These are phyloP conservation scores for Dendroctonus valens DNA, from an alignment of 1,140 invertebrate species.

Conservation along the genomic window DNA sequence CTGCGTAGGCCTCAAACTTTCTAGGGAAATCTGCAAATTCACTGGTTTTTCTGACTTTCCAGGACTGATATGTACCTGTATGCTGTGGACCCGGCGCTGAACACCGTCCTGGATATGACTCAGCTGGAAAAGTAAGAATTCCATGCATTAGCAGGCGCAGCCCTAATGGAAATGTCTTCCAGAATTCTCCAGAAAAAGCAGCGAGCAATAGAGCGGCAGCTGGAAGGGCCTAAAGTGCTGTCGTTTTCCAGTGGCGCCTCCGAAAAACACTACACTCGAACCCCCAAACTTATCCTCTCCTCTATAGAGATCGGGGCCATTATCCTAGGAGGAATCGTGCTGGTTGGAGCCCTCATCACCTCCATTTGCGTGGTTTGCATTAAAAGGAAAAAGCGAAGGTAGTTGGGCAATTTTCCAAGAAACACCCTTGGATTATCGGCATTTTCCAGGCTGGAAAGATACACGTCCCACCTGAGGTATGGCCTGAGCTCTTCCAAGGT, in stretches of 20 bases:
- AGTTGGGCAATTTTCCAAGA: conserved; percentile 9
- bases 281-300: conserved; percentile 59
- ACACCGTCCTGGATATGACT: conserved; percentile 78
- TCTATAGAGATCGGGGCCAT: conserved; percentile 77
- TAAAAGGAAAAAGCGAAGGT: conserved; percentile 60
- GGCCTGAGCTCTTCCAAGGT: conserved; percentile 41
- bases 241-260: conserved; percentile 53
- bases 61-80: conserved; percentile 84
- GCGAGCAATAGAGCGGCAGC: conserved; percentile 58
- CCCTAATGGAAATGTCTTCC: conserved; percentile 35
- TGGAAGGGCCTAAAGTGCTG: conserved; percentile 58
- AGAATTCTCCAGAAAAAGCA: conserved; percentile 63
- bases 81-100: conserved; percentile 75
- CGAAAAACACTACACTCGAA: conserved; percentile 48
- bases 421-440: background rate
- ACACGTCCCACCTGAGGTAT: conserved; percentile 43
- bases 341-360: conserved; percentile 72
- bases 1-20: conserved; percentile 63
- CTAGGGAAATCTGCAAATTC: too few species aligned
- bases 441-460: conserved; percentile 35
- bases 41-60: conserved; percentile 47
- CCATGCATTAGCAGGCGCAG: background rate
- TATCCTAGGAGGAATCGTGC: conserved; percentile 73
- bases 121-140: conserved; percentile 67
- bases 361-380: conserved; percentile 77